Evolutionary conservation across 1,140 invertebrate species (phyloP).

Genomic region (Temnothorax nylanderi): DNA sequence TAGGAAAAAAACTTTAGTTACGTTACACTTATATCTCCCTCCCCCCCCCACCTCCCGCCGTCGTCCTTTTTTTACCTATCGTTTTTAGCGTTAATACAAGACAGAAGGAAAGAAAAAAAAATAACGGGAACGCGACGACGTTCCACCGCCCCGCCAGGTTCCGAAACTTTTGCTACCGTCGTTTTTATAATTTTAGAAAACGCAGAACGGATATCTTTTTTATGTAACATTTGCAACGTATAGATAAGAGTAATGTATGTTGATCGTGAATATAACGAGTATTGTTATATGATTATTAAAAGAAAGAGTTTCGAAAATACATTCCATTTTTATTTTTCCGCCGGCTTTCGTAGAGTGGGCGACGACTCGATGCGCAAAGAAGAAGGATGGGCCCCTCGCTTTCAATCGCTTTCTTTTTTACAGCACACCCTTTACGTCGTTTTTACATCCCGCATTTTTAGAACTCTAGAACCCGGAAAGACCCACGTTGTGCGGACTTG

Average conservation of each 20-base stretch:
- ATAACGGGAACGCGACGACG: not conserved
- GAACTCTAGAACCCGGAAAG: not conserved
- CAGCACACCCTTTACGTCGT: not conserved
- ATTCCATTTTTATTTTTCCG: constrained; percentile 72
- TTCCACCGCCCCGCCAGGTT: constrained; percentile 8
- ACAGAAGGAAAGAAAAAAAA: constrained; percentile 9
- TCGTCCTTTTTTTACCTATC: constrained; percentile 50
- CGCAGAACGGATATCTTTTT: constrained; percentile 57
- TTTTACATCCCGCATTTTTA: not conserved
- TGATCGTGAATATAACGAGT: constrained; percentile 73
- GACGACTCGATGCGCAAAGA: not conserved
- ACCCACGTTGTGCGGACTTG: not conserved
- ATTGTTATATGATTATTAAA: constrained; percentile 76
- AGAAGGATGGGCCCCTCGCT: not conserved
- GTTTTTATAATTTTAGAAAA: constrained; percentile 65
- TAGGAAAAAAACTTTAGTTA: constrained; percentile 71
- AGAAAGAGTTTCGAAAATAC: constrained; percentile 72
- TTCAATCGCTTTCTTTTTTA: not conserved
- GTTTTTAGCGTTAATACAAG: constrained; percentile 40
- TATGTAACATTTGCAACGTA: constrained; percentile 69
- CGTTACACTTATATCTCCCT: constrained; percentile 1
- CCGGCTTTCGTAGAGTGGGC: constrained; percentile 47
- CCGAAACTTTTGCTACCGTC: constrained; percentile 61
- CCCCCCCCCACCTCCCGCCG: not conserved
- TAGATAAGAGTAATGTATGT: constrained; percentile 74